Evolutionary conservation across 2,113 vertebrate genomes (phyloP).

Genomic region (Pedetes capensis): DNA sequence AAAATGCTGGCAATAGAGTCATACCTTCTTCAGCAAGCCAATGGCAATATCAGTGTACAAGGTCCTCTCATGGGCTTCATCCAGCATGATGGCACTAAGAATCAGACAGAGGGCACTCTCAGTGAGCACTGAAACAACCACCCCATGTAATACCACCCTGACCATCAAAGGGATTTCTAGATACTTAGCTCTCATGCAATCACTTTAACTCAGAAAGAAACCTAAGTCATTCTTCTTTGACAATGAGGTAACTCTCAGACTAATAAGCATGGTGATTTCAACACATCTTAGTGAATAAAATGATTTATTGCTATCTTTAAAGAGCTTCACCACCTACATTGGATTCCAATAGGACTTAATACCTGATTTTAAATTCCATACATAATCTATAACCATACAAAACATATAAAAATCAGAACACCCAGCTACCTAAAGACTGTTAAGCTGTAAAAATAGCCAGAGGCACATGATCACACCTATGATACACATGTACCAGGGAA

Average conservation of each 20-base stretch:
- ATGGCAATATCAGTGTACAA: slow-evolving; percentile 98
- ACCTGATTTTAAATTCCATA: slow-evolving; percentile 12
- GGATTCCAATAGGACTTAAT: slow-evolving; percentile 1
- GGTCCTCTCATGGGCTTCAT: slow-evolving; percentile 98
- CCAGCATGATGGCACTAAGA: slow-evolving; percentile 93
- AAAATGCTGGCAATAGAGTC: not conserved
- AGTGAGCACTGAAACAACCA: slow-evolving; percentile 11
- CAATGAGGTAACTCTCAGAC: not conserved
- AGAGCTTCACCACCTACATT: not conserved
- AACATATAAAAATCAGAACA: not conserved
- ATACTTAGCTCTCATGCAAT: not conserved
- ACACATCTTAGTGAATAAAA: not conserved
- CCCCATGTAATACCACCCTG: not conserved
- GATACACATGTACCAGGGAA: not conserved
- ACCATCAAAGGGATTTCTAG: not conserved
- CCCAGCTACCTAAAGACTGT: not conserved
- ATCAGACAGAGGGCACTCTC: slow-evolving; percentile 18
- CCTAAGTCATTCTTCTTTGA: not conserved
- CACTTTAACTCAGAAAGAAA: not conserved
- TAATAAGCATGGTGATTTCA: not conserved
- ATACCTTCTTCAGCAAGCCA: slow-evolving; percentile 97
- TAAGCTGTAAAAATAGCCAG: not conserved
- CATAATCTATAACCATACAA: not conserved
- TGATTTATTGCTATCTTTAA: not conserved
- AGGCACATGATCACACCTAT: not conserved